Percentiles rank a stretch among this genome's conserved stretches.
Evolutionary conservation across 2,797 vertebrate species (phyloP).

Genomic region (Clarias pachynema): DNA sequence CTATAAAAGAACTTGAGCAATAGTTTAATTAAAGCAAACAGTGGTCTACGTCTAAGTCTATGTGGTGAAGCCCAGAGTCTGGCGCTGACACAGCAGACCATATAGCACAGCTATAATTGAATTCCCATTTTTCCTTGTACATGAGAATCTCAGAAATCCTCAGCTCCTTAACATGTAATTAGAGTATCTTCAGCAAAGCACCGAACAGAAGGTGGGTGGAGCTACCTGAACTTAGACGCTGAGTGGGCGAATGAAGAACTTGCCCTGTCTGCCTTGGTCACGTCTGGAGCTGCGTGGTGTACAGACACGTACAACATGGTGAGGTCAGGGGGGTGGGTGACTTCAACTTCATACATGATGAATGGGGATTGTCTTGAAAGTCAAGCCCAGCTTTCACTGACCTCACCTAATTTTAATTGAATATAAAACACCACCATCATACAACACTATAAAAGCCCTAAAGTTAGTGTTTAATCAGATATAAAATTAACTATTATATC

Average conservation of each 20-base stretch:
- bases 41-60: conserved; percentile 66
- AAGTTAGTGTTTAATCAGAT: neutral
- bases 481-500: neutral
- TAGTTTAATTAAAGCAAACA: conserved; percentile 72
- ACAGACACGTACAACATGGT: conserved; percentile 42
- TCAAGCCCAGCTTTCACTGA: conserved; percentile 16
- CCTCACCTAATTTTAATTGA: conserved; percentile 18
- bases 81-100: conserved; percentile 73
- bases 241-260: conserved; percentile 49
- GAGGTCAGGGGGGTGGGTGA: conserved; percentile 43
- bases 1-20: conserved; percentile 58
- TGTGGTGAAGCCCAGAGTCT: conserved; percentile 59
- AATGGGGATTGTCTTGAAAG: conserved; percentile 29
- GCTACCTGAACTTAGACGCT: conserved; percentile 59
- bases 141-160: conserved; percentile 72
- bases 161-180: conserved; percentile 77
- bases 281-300: conserved; percentile 43
- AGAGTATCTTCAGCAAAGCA: conserved; percentile 75
- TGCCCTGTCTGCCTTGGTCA: conserved; percentile 36
- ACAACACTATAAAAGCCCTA: neutral
- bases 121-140: conserved; percentile 69
- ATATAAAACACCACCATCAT: conserved; percentile 20
- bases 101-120: conserved; percentile 74
- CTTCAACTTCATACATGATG: conserved; percentile 14
- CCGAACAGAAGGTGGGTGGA: conserved; percentile 62